Evolutionary conservation across 2,888 invertebrate genomes (phyloP).

Genomic region (Melinaea marsaeus): DNA sequence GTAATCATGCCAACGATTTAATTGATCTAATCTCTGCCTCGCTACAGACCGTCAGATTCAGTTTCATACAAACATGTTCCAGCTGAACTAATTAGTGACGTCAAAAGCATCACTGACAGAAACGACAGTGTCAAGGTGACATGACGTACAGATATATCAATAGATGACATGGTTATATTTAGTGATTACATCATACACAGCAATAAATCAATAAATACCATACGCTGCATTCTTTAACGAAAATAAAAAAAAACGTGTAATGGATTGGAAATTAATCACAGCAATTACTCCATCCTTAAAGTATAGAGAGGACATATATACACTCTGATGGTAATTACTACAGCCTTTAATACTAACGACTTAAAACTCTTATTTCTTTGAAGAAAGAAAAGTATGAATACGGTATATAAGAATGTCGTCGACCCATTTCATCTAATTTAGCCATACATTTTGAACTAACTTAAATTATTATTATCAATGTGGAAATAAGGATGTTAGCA

Average conservation of each 20-base stretch:
- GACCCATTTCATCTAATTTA: slow-evolving; percentile 2
- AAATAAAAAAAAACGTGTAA: neutral
- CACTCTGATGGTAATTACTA: neutral
- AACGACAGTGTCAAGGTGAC: slow-evolving; percentile 1
- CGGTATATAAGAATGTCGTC: neutral
- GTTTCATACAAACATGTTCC: neutral
- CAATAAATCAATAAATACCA: neutral
- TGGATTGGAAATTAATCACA: slow-evolving; percentile 14
- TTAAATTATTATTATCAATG: neutral
- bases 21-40: neutral
- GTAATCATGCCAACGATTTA: neutral
- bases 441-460: neutral
- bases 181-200: neutral
- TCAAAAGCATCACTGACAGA: neutral
- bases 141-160: neutral
- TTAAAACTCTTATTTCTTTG: neutral
- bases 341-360: neutral
- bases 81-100: slow-evolving; percentile 1
- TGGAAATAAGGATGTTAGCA: neutral
- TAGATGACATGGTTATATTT: neutral
- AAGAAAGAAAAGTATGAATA: neutral
- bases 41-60: neutral
- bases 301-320: neutral
- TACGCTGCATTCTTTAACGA: neutral
- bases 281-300: slow-evolving; percentile 11